Base-by-base conservation (phyloP, 2,888 invertebrate genomes). In the Acleris sparsana region DNA sequence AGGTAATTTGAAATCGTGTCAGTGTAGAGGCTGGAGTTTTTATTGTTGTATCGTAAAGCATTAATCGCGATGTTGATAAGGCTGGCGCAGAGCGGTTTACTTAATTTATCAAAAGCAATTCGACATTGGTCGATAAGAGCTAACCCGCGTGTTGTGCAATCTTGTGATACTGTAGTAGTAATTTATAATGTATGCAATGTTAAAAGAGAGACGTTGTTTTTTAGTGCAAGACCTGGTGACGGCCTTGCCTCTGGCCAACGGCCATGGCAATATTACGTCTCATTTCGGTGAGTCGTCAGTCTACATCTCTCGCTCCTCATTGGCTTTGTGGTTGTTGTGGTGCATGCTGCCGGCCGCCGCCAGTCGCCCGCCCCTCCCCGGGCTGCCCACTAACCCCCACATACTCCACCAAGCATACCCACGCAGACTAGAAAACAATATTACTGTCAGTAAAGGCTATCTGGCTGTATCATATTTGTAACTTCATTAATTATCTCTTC, bases 161-260 rank as follows among this genome's bases (percentile, higher is more conserved):
- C 66, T 73, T 73, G 68, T 75, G 65, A 72, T 74, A 72, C 71
- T 73, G 74, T 80, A 79, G 75, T 81, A 76, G 77, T 79, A 82
- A 79, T 85, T 76, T 57, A 33, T 62, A 59, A 53, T 66, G 51
- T 82, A 86, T 88, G 85, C 83, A 84, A 90, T 92, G 92, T 89
- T 92, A 89, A 92, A 91, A 83, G 85, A 85, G 80, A 87, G 91
- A 88, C 86, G 87, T 92, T 91, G 85, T 92, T 93, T 93, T 93
- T 92, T 92, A 92, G 93, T 92, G 92, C 92, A 93, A 92, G 93
- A 93, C 87, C 86, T 93, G 93, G 93, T 93, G 93, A 93, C 92
- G 81, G 93, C 93, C 84, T 92, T 93, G 89, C 93, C 93, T 78
- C 86, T 92, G 87, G 92, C 92, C 86, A 93, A 93, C 88, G 93